Conservation (phyloP, 1,140 invertebrate genomes). For the Rhynchophorus ferrugineus region DNA sequence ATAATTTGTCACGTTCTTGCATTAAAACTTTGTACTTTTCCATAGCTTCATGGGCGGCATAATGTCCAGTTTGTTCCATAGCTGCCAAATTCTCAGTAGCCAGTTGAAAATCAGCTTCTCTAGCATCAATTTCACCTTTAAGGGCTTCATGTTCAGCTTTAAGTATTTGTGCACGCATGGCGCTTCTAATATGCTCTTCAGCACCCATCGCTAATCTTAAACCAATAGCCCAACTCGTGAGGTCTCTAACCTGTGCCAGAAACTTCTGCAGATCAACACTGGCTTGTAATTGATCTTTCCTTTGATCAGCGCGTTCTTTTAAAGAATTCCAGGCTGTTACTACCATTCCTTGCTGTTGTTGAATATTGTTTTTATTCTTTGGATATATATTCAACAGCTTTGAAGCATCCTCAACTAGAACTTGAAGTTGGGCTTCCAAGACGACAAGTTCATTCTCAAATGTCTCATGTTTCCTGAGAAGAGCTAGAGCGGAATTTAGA, state of each 20-base stretch:
- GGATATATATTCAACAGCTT: conserved; percentile 84
- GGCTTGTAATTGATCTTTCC: conserved; percentile 75
- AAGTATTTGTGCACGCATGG: conserved; percentile 77
- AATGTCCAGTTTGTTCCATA: conserved; percentile 78
- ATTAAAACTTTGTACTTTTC: conserved; percentile 68
- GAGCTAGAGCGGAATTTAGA: conserved; percentile 75
- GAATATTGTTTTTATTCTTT: conserved; percentile 83
- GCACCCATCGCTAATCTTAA: conserved; percentile 72
- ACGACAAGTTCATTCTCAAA: conserved; percentile 94
- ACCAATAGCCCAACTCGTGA: conserved; percentile 81
- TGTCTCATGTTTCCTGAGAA: conserved; percentile 83
- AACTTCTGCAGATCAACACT: conserved; percentile 87
- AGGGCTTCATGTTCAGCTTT: conserved; percentile 86
- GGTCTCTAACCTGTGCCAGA: conserved; percentile 70
- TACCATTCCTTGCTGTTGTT: conserved; percentile 61
- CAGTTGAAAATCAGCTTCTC: conserved; percentile 77
- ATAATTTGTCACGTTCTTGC: conserved; percentile 69
- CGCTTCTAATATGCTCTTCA: conserved; percentile 77
- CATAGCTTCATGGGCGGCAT: conserved; percentile 69
- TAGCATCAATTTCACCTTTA: conserved; percentile 89
- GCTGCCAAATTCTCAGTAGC: conserved; percentile 73
- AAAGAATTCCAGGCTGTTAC: conserved; percentile 81
- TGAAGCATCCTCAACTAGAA: conserved; percentile 84
- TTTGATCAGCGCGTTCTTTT: conserved; percentile 69
- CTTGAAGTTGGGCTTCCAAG: conserved; percentile 85